Evolutionary conservation across 1,140 invertebrate genomes (phyloP), one percentile per base, ranked within the genome.

Genomic region (Pseudomyrmex cubaensis): DNA sequence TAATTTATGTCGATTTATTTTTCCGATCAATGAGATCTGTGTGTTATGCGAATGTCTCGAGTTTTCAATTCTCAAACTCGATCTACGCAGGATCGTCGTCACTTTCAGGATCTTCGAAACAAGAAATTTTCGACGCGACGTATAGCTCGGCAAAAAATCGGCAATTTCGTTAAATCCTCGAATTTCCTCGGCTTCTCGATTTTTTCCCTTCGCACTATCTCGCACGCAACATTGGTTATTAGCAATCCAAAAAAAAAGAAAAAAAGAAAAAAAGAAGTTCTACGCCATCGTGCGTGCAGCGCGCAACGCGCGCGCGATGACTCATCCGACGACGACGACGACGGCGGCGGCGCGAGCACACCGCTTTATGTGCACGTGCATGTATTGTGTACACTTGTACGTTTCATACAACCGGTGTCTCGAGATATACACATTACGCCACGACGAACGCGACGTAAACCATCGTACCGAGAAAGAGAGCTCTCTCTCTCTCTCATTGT

Each of bases 311-410:
- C 76, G 50, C 76, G 54, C 46, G 76, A 80, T 80, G 76, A 80
- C 66, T 80, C 76, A 80, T 80, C 66, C 54, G 44, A 17, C 64
- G 76, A 57, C 76, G 74, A 50, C 76, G 25, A 3, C 25, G 25
- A 0, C 25, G 25, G 64, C 76, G 22, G 25, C 25, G 59, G 76
- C 66, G 72, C 66, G 70, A 35, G 76, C 76, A 35, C 35, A 35
- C 35, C 35, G 76, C 64, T 70, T 57, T 69, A 48, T 70, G 64
- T 70, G 64, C 54, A 59, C 66, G 46, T 66, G 66, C 54, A 70
- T 46, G 66, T 80, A 80, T 72, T 80, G 76, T 80, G 46, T 72
- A 78, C 64, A 80, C 76, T 80, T 80, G 76, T 80, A 72, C 52
- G 46, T 59, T 35, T 72, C 56, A 17, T 80, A 80, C 64, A 63